A percentile compares a stretch with the other conserved stretches of the same genome.
These are phyloP conservation scores for Eumerus sabulonum DNA, from an alignment of 2,888 invertebrate species.

Conservation along the genomic window DNA sequence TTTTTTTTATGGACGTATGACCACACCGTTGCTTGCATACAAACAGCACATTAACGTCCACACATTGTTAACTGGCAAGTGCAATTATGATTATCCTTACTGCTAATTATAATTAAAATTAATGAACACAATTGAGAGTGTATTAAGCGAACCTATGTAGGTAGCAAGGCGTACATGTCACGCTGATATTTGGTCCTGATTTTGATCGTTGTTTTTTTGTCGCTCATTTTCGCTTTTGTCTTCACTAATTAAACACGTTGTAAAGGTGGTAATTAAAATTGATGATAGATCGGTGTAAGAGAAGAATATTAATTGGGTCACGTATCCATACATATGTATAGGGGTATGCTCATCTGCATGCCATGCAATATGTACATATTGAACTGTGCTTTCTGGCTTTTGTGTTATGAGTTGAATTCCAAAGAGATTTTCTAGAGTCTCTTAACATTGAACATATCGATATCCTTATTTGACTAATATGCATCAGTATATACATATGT, in stretches of 20 bases:
- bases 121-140: slow-evolving; percentile 41
- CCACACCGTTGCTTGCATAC: no score
- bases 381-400: not conserved
- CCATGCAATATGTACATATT: not conserved
- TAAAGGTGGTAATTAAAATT: slow-evolving; percentile 61
- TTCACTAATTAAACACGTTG: slow-evolving; percentile 41
- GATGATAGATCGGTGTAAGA: slow-evolving; percentile 58
- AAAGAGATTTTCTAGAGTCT: slow-evolving; percentile 7
- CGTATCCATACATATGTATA: slow-evolving; percentile 13
- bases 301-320: slow-evolving; percentile 57
- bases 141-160: slow-evolving; percentile 37
- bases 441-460: slow-evolving; percentile 2
- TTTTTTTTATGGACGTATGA: slow-evolving; percentile 12
- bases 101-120: slow-evolving; percentile 56
- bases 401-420: slow-evolving; percentile 18
- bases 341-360: slow-evolving; percentile 22
- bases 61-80: not conserved
- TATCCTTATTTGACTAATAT: slow-evolving; percentile 17
- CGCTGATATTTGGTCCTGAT: not conserved
- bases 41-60: not conserved
- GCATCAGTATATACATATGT: no score
- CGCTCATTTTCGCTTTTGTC: slow-evolving; percentile 3
- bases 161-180: slow-evolving; percentile 29
- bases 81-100: slow-evolving; percentile 43
- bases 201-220: slow-evolving; percentile 1